Conservation (phyloP, 2,888 invertebrate genomes). For the Cryptocephalus primarius region DNA sequence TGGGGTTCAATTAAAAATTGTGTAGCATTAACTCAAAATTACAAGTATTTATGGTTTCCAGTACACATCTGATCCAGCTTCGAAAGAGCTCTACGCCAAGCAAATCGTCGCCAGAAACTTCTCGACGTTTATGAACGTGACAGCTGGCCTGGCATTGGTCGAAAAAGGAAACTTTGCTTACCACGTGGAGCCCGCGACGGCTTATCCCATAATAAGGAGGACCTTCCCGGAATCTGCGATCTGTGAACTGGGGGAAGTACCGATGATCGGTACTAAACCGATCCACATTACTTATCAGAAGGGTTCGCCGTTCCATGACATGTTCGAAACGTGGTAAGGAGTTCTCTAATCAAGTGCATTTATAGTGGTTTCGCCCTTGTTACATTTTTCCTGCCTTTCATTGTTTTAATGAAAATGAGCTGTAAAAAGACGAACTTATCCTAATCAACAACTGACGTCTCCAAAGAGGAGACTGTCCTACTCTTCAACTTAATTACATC, state of each 20-base stretch:
- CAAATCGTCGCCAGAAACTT: constrained; percentile 8
- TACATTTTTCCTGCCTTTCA: no score
- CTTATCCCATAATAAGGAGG: constrained; percentile 28
- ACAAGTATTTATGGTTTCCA: not conserved
- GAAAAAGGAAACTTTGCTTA: constrained; percentile 29
- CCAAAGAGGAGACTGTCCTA: no score
- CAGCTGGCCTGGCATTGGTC: constrained; percentile 23
- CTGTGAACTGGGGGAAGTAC: constrained; percentile 30
- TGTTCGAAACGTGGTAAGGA: constrained; percentile 28
- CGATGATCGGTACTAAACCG: constrained; percentile 22
- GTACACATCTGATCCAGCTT: not conserved
- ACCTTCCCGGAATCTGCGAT: constrained; percentile 26
- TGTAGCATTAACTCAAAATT: no score
- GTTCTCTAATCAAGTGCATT: no score
- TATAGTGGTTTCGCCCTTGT: no score
- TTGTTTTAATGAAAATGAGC: no score
- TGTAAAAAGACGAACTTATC: no score
- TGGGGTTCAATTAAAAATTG: no score
- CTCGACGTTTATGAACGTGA: constrained; percentile 21
- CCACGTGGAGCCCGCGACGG: constrained; percentile 28
- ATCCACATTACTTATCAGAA: constrained; percentile 26
- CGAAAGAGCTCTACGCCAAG: not conserved
- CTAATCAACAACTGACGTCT: not conserved
- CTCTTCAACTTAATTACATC: not conserved
- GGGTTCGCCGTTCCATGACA: constrained; percentile 28